phyloP scores from a whole-genome alignment of 2,113 vertebrate species.

The Mola mola region DNA sequence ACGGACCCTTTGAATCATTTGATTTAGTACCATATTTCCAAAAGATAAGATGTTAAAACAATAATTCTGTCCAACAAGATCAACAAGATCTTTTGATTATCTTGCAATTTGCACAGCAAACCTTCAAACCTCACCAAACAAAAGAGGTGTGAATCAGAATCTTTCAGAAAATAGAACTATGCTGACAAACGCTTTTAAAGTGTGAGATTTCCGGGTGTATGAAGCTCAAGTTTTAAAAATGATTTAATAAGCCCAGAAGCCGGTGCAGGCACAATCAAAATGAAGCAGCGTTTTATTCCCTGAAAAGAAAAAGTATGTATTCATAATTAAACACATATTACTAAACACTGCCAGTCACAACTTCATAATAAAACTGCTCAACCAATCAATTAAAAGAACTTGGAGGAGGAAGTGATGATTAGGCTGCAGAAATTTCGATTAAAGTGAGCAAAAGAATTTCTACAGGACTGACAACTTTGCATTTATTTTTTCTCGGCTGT shows the following conservation, averaged over 20 bases:
- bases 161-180: conserved; percentile 9
- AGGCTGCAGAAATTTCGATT: conserved; percentile 40
- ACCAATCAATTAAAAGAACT: conserved; percentile 55
- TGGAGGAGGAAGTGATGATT: conserved; percentile 46
- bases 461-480: conserved; percentile 44
- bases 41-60: too few species aligned
- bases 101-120: too few species aligned
- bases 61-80: too few species aligned
- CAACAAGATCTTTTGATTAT: too few species aligned
- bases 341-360: conserved; percentile 45
- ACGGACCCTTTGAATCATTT: too few species aligned
- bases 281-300: too few species aligned
- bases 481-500: conserved; percentile 66
- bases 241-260: not conserved
- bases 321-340: conserved; percentile 26
- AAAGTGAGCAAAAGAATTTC: conserved; percentile 40
- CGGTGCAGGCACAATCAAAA: conserved; percentile 6
- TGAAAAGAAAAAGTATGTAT: too few species aligned
- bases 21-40: too few species aligned
- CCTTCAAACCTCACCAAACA: not conserved
- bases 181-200: conserved; percentile 10
- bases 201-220: not conserved
- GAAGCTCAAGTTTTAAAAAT: not conserved
- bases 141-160: conserved; percentile 8
- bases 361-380: conserved; percentile 41